Percentiles rank a stretch among this genome's conserved stretches.
Conservation (phyloP, 2,113 vertebrate genomes). For the Oncorhynchus keta region DNA sequence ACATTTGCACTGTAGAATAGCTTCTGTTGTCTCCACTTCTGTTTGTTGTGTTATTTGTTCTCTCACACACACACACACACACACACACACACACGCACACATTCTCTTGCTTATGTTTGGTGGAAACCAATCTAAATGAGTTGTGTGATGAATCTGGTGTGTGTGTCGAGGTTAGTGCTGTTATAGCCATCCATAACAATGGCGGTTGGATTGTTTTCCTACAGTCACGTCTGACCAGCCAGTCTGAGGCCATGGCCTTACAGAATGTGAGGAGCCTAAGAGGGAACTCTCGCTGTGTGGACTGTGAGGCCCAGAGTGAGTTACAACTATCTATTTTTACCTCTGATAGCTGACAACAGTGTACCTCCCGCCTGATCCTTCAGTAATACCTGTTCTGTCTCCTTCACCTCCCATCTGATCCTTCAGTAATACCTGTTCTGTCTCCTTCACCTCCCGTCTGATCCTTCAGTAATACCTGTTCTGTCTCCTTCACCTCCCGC, state of each 20-base stretch:
- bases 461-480: no score
- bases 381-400: no score
- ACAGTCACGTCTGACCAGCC: conserved; percentile 93
- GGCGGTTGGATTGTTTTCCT: not conserved
- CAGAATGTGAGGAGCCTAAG: conserved; percentile 88
- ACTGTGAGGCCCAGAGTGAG: conserved; percentile 75
- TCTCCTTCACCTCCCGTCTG: not conserved
- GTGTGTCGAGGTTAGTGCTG: not conserved
- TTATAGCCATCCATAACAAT: not conserved
- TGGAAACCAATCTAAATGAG: not conserved
- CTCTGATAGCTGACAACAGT: no score
- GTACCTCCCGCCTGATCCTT: no score
- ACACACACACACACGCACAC: not conserved
- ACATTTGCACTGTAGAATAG: no score
- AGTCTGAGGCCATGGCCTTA: conserved; percentile 92
- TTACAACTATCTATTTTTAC: no score
- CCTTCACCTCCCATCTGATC: not conserved
- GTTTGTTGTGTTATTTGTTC: conserved; percentile 44
- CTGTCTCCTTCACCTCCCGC: no score
- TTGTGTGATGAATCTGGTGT: not conserved
- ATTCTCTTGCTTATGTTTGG: not conserved
- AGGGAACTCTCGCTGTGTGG: conserved; percentile 91
- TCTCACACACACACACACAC: not conserved
- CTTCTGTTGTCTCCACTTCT: no score
- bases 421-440: not conserved